Evolutionary conservation across 2,113 vertebrate genomes (phyloP).

Genomic region (Equus quagga): DNA sequence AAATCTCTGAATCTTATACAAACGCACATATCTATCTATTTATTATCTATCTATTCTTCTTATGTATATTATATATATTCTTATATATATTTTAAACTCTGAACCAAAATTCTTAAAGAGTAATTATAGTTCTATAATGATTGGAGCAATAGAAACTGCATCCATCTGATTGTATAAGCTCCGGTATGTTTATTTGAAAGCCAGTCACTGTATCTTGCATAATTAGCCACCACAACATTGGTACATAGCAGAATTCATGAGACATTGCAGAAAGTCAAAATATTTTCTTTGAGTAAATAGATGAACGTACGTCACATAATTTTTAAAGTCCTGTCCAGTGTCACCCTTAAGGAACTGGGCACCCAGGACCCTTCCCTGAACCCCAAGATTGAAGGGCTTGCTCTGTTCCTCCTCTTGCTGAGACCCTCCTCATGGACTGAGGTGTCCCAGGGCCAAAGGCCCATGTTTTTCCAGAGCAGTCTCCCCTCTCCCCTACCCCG

Average conservation of each 20-base stretch:
- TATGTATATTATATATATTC: neutral
- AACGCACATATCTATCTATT: neutral
- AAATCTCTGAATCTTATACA: neutral
- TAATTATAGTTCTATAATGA: neutral
- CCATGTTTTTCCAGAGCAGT: neutral
- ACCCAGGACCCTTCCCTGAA: neutral
- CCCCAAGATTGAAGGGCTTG: neutral
- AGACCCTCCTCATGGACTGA: neutral
- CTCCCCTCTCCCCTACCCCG: fast-evolving
- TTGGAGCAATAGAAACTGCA: neutral
- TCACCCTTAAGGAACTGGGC: neutral
- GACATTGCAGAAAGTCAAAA: neutral
- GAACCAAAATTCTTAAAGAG: constrained; percentile 14
- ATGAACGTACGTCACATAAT: neutral
- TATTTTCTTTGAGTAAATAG: neutral
- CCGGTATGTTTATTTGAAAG: neutral
- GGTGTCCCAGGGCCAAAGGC: neutral
- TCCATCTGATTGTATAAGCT: neutral
- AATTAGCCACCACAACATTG: neutral
- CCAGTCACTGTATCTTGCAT: neutral
- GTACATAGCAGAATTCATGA: neutral
- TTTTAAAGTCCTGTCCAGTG: neutral
- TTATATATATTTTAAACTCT: neutral
- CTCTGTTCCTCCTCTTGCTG: neutral
- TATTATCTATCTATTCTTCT: neutral